A percentile compares a stretch with the other conserved stretches of the same genome.
Evolutionary conservation across 2,797 vertebrate species (phyloP).

Genomic region (Acipenser ruthenus): DNA sequence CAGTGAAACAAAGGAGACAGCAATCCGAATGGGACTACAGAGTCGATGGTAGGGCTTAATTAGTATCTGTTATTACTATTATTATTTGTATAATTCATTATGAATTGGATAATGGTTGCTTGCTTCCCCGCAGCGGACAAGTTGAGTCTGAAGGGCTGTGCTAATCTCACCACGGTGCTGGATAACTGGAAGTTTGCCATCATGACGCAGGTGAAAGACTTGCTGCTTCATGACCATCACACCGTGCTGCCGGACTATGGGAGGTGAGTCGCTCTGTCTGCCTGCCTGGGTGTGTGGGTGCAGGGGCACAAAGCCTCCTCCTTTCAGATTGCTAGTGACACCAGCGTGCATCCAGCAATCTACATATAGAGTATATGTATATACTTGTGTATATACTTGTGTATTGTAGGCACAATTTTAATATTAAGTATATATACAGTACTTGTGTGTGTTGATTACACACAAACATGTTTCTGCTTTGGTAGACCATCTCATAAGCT

Average conservation of each 20-base stretch:
- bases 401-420: too few species aligned
- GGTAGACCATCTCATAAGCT: too few species aligned
- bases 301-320: too few species aligned
- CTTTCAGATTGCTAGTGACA: too few species aligned
- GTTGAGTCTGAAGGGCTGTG: constrained; percentile 48
- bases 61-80: too few species aligned
- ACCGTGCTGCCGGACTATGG: constrained; percentile 75
- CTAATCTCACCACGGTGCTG: constrained; percentile 75
- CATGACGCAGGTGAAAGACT: constrained; percentile 71
- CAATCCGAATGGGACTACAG: constrained; percentile 44
- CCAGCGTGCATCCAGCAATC: too few species aligned
- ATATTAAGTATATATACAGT: too few species aligned
- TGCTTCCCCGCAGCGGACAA: constrained; percentile 40
- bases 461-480: too few species aligned
- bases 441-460: too few species aligned
- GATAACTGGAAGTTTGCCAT: constrained; percentile 87
- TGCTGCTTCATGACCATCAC: constrained; percentile 73
- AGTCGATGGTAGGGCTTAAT: constrained; percentile 46
- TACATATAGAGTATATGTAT: too few species aligned
- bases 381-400: too few species aligned
- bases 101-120: neutral
- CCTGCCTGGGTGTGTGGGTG: neutral
- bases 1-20: constrained; percentile 45
- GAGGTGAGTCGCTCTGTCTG: constrained; percentile 46
- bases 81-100: too few species aligned